phyloP scores from a whole-genome alignment of 2,888 invertebrate species.

The Dasypolia templi region DNA sequence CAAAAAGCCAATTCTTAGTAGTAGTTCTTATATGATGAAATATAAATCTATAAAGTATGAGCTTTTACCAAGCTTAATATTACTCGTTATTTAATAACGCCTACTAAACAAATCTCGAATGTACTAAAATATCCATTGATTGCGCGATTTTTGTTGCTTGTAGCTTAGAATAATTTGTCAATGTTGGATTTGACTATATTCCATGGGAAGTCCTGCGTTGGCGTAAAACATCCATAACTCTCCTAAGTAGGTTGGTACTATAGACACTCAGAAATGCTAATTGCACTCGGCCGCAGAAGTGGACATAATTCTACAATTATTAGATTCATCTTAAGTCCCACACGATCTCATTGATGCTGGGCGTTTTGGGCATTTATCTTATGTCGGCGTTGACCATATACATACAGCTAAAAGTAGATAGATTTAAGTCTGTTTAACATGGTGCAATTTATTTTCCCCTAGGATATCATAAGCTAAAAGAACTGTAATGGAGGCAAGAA shows the following conservation, averaged over 20 bases:
- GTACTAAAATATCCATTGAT: background rate
- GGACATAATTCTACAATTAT: conserved; percentile 2
- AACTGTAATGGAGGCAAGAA: background rate
- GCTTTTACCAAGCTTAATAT: background rate
- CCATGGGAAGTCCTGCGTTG: background rate
- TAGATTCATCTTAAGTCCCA: conserved; percentile 3
- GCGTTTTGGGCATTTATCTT: background rate
- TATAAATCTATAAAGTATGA: conserved; percentile 1
- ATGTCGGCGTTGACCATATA: background rate
- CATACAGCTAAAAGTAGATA: background rate
- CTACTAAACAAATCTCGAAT: background rate
- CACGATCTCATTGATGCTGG: background rate
- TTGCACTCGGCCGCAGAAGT: conserved; percentile 10
- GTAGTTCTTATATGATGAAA: conserved; percentile 5
- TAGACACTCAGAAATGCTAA: conserved; percentile 12
- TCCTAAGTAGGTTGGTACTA: background rate
- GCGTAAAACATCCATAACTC: background rate
- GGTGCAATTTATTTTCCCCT: background rate
- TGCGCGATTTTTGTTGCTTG: background rate
- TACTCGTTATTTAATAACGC: conserved; percentile 13
- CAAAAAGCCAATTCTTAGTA: conserved; percentile 4
- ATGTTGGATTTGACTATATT: conserved; percentile 1
- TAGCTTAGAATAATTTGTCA: background rate
- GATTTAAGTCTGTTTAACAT: background rate
- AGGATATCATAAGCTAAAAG: background rate